Base-by-base conservation (phyloP, 2,113 vertebrate species). In the Dipodomys ordii region DNA sequence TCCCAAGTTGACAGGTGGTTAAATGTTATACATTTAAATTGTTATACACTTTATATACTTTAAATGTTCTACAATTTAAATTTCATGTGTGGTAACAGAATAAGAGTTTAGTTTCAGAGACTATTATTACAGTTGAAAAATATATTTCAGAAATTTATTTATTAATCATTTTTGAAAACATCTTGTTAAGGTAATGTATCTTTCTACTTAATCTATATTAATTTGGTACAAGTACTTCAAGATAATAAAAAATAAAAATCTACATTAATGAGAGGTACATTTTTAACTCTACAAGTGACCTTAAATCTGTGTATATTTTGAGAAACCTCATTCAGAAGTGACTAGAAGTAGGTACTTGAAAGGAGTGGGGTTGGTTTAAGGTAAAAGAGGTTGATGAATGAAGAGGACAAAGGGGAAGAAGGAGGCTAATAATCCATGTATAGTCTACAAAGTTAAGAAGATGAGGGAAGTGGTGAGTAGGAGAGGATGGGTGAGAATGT, bases 161-260 rank as follows among this genome's bases (percentile, higher is more conserved):
- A 79, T 53, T 3, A 3, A 88, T 5, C 16, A 62, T 19, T 19
- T 49, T 2, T 60, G 81, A 88, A 72, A 79, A n/a, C 62, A 71
- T 20, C 35, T 80, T 57, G 72, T 35, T 49, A 39, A 49, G 44
- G 64, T 23, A 69, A 69, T 73, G 3, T 46, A 35, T 0, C 83
- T 91, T 3, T 57, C 53, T 28, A 73, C 69, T 94, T 96, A 68
- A 88, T 44, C 20, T 88, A 16, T 18, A 22, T 32, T 89, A 68
- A 39, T 39, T 74, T 3, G 11, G 46, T 77, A 49, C 44, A 27
- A 57, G 3, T 57, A 16, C 15, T 16, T 16, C 53, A 57, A 57
- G 53, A 57, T 57, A 18, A 57, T 57, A 57, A 57, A 57, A 57
- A 13, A 57, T 57, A 57, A 57, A 57, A 57, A 64, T 64, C 6